phyloP scores from a whole-genome alignment of 2,113 vertebrate species.

The Hystrix cristata region DNA sequence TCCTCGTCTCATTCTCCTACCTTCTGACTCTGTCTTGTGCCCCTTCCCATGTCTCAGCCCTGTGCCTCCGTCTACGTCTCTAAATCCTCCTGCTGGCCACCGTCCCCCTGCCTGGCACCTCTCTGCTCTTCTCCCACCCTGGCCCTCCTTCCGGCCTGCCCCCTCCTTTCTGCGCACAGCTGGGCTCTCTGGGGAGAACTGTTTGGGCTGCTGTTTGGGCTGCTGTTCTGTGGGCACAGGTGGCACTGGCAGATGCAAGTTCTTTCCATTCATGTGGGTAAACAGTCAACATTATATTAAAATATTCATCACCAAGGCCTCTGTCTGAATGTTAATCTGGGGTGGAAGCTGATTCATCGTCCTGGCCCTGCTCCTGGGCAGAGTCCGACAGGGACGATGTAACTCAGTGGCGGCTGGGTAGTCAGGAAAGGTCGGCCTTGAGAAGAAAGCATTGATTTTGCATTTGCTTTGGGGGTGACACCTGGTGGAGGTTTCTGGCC shows the following conservation, averaged over 20 bases:
- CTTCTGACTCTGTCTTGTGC: not conserved
- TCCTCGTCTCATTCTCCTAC: not conserved
- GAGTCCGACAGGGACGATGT: not conserved
- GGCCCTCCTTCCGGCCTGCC: rapidly evolving
- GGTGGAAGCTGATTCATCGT: slow-evolving; percentile 51
- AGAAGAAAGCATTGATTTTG: slow-evolving; percentile 43
- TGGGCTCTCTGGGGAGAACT: slow-evolving; percentile 57
- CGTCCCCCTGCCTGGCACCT: not conserved
- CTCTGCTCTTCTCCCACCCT: too few species aligned
- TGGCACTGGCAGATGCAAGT: slow-evolving; percentile 79
- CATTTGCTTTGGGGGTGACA: slow-evolving; percentile 40
- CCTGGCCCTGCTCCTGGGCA: not conserved
- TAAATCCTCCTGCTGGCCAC: not conserved
- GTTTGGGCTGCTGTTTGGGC: not conserved
- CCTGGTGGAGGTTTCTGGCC: not conserved
- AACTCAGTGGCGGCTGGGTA: not conserved
- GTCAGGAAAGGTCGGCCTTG: not conserved
- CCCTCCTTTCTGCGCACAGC: not conserved
- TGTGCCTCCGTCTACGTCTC: not conserved
- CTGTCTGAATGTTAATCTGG: slow-evolving; percentile 79
- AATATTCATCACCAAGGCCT: slow-evolving; percentile 80
- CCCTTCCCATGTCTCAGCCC: not conserved
- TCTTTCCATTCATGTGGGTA: slow-evolving; percentile 73
- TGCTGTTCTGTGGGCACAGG: slow-evolving; percentile 68
- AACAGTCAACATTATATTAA: slow-evolving; percentile 82